Base-by-base conservation (phyloP, 2,113 vertebrate species). In the Hydrochoerus hydrochaeris region DNA sequence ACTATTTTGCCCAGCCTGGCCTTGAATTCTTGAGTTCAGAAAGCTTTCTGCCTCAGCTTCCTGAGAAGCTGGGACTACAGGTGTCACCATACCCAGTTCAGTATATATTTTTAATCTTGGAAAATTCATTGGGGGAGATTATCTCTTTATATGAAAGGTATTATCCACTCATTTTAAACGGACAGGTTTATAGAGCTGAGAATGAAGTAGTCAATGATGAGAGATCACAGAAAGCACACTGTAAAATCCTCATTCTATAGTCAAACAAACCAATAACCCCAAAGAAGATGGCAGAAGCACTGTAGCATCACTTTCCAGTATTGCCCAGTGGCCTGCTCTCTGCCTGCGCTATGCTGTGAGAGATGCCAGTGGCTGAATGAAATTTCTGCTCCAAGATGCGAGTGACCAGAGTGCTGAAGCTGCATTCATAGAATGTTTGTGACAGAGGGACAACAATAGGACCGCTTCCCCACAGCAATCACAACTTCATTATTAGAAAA, bases 81-180 rank as follows among this genome's bases (percentile, higher is more conserved):
- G 22, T 10, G 3, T 19, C 12, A 2, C 58, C 28, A 35, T 24
- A 46, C 14, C 46, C 20, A 9, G 67, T 58, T 78, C 5, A 35
- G 35, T 49, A 65, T 69, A 91, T 82, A 75, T 87, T 94, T 67
- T 96, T 44, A 78, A 85, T 54, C 41, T 54, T 75, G 44, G 84
- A 20, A 90, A 96, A 93, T 89, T 93, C 58, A 77, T 57, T 89
- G 52, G 8, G 0, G 30, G 35, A 17, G 38, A 58, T 10, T 57
- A 16, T 90, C 38, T 88, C 38, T 85, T 93, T 32, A 95, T 81
- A 87, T 57, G 58, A 78, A 89, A 93, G 75, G 24, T n/a, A 30
- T 54, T 75, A 54, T 46, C 57, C 19, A 58, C 17, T 71, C 30
- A 1, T 93, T 44, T 73, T 35, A 38, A 91, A 57, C 71, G 26